Evolutionary conservation across 2,113 vertebrate species (phyloP).

Genomic region (Laticauda laticaudata): DNA sequence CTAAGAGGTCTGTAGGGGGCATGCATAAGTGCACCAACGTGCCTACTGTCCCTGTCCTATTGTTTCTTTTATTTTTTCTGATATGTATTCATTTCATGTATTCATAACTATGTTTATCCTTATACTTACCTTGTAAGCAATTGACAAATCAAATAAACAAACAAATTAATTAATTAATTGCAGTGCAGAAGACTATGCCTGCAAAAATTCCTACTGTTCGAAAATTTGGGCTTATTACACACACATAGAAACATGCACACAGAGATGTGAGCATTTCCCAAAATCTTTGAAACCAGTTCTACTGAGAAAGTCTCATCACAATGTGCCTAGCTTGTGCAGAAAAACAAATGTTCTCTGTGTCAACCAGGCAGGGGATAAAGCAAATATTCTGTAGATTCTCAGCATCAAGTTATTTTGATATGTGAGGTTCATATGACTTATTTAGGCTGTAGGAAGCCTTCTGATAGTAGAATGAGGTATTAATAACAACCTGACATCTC

Average conservation of each 20-base stretch:
- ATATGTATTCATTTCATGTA: too few species aligned
- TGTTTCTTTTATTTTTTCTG: too few species aligned
- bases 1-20: too few species aligned
- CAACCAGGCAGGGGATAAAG: not conserved
- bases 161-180: not conserved
- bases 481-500: constrained; percentile 1
- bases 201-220: not conserved
- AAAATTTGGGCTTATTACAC: too few species aligned
- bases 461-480: constrained; percentile 1
- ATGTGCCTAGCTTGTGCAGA: not conserved
- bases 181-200: not conserved
- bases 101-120: too few species aligned
- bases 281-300: too few species aligned
- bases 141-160: too few species aligned
- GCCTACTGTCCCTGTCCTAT: too few species aligned
- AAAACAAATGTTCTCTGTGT: not conserved
- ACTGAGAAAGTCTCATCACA: not conserved
- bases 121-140: too few species aligned
- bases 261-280: not conserved
- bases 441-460: not conserved
- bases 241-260: too few species aligned
- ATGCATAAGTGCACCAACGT: too few species aligned
- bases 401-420: not conserved
- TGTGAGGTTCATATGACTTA: not conserved
- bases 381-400: not conserved